Evolutionary conservation across 2,888 invertebrate species (phyloP).

Genomic region (Drosophila picticornis): DNA sequence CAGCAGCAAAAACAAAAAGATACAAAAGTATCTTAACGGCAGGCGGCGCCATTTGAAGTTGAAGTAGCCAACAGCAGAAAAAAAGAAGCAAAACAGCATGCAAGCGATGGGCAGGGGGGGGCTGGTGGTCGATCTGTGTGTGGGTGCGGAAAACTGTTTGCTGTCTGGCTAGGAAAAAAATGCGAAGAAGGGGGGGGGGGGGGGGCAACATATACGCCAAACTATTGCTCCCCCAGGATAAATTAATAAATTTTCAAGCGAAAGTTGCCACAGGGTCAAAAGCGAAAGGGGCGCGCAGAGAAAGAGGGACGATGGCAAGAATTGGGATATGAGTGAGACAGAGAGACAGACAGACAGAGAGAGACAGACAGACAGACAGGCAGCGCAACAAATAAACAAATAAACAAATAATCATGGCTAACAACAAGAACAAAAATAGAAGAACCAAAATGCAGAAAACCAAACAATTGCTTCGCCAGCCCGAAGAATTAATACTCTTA

Average conservation of each 20-base stretch:
- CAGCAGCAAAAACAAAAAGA: conserved; percentile 37
- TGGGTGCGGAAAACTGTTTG: conserved; percentile 45
- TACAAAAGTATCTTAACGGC: conserved; percentile 74
- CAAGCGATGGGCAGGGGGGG: background rate
- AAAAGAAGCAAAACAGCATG: conserved; percentile 17
- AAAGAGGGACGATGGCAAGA: background rate
- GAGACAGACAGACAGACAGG: conserved; percentile 2
- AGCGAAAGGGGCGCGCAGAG: background rate
- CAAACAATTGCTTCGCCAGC: background rate
- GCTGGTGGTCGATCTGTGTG: background rate
- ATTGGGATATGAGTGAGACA: background rate
- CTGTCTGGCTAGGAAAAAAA: conserved; percentile 57
- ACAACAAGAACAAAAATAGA: conserved; percentile 20
- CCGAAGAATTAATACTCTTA: background rate
- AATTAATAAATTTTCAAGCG: conserved; percentile 77
- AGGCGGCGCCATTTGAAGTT: conserved; percentile 72
- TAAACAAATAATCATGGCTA: conserved; percentile 53
- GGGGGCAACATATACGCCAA: conserved; percentile 52
- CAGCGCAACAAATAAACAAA: conserved; percentile 59
- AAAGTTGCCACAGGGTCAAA: conserved; percentile 56
- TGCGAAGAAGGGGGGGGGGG: conserved; percentile 1
- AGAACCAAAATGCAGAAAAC: background rate
- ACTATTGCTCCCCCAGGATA: conserved; percentile 79
- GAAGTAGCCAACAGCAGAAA: conserved; percentile 50
- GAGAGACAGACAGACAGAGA: background rate